Percentiles rank a stretch among this genome's conserved stretches.
phyloP scores from a whole-genome alignment of 2,113 vertebrate species.

The Vireo altiloquus region DNA sequence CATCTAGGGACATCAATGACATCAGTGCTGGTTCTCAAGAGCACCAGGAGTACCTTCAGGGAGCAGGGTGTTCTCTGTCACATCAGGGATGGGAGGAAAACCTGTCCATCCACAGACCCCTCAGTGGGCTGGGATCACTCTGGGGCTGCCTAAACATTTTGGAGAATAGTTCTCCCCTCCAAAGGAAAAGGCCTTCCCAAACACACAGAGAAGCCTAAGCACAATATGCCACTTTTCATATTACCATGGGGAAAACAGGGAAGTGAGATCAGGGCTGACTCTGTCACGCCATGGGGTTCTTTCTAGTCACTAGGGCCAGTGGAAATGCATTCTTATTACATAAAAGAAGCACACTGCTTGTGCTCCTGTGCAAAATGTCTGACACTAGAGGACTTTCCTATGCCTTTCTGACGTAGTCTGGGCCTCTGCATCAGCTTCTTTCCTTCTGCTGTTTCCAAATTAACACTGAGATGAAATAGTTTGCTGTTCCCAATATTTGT shows the following conservation, averaged over 20 bases:
- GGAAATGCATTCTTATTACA: not conserved
- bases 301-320: not conserved
- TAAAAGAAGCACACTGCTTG: not conserved
- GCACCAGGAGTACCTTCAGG: not conserved
- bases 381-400: not conserved
- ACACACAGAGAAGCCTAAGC: not conserved
- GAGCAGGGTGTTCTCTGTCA: not conserved
- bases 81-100: not conserved
- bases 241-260: not conserved
- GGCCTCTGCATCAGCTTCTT: not conserved
- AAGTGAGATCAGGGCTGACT: not conserved
- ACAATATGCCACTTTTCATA: not conserved
- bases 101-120: not conserved
- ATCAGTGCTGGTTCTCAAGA: not conserved
- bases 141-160: not conserved
- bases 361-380: not conserved
- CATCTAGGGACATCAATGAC: accelerated
- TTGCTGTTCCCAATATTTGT: not conserved
- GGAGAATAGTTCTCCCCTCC: not conserved
- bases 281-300: not conserved
- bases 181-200: not conserved
- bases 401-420: not conserved
- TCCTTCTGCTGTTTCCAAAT: not conserved
- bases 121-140: not conserved
- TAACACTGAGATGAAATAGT: not conserved